These are phyloP conservation scores for Elephantulus edwardii DNA, from an alignment of 2,113 vertebrate species.

Conservation along the genomic window DNA sequence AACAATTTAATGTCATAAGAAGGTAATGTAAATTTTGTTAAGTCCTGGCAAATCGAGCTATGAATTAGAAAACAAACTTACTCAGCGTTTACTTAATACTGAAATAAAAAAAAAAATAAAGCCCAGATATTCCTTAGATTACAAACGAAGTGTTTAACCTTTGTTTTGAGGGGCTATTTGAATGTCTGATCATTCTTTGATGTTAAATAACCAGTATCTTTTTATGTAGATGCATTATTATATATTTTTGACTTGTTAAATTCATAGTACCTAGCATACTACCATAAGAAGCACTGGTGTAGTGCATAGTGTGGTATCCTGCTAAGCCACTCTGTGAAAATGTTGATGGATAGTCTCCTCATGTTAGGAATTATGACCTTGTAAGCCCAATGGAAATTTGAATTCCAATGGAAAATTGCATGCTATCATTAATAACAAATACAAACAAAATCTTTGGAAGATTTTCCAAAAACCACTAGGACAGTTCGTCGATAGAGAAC, in stretches of 20 bases:
- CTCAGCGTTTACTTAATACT: slow-evolving; percentile 26
- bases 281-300: too few relatives aligned
- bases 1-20: slow-evolving; percentile 30
- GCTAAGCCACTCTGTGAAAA: too few relatives aligned
- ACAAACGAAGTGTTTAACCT: slow-evolving; percentile 26
- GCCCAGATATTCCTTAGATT: not conserved
- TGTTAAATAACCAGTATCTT: slow-evolving; percentile 22
- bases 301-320: too few relatives aligned
- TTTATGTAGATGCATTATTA: slow-evolving; percentile 14
- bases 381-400: too few relatives aligned
- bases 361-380: too few relatives aligned
- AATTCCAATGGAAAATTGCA: too few relatives aligned
- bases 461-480: too few relatives aligned
- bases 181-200: slow-evolving; percentile 24
- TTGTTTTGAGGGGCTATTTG: slow-evolving; percentile 23
- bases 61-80: slow-evolving; percentile 41
- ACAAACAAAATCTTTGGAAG: too few relatives aligned
- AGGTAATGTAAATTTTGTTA: not conserved
- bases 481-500: too few relatives aligned
- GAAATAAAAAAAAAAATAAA: slow-evolving; percentile 41
- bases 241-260: not conserved
- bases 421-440: too few relatives aligned
- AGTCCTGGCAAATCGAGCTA: not conserved
- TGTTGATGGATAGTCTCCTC: too few relatives aligned
- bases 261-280: not conserved